Percentiles rank a stretch among this genome's conserved stretches.
Conservation (phyloP, 2,797 vertebrate genomes). For the Rachycentron canadum region DNA sequence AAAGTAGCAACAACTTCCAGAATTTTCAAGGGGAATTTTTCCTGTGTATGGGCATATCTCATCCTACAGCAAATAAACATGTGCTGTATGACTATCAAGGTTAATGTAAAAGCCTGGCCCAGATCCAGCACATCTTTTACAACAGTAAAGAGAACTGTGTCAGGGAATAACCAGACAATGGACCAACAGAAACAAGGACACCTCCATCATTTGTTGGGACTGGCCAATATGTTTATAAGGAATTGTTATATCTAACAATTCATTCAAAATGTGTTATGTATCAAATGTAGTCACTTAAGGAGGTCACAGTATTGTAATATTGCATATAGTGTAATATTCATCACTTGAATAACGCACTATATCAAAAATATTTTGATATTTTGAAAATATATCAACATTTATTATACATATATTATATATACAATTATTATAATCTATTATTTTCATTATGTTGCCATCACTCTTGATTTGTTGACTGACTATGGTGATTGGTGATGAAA, state of each 20-base stretch:
- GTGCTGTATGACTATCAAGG: constrained; percentile 10
- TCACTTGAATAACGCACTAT: not conserved
- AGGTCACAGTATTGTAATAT: not conserved
- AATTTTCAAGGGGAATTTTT: constrained; percentile 1
- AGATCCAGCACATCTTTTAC: constrained; percentile 16
- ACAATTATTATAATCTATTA: not conserved
- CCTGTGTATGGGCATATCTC: constrained; percentile 8
- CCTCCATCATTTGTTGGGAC: not conserved
- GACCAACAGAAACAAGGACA: not conserved
- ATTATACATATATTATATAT: too few relatives aligned
- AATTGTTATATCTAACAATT: not conserved
- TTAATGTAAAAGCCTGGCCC: constrained; percentile 7
- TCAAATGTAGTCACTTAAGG: not conserved
- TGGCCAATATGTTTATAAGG: not conserved
- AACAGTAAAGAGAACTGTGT: not conserved
- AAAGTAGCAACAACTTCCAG: not conserved
- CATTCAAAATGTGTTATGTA: not conserved
- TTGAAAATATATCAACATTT: not conserved
- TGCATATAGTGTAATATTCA: not conserved
- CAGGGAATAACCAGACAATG: constrained; percentile 12
- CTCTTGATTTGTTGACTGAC: not conserved
- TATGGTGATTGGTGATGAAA: not conserved
- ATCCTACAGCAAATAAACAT: not conserved
- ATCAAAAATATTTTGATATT: too few relatives aligned
- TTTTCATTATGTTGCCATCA: not conserved